Evolutionary conservation across 2,797 vertebrate species (phyloP), one percentile per base, ranked within the genome.

Genomic region (Typhlichthys subterraneus): DNA sequence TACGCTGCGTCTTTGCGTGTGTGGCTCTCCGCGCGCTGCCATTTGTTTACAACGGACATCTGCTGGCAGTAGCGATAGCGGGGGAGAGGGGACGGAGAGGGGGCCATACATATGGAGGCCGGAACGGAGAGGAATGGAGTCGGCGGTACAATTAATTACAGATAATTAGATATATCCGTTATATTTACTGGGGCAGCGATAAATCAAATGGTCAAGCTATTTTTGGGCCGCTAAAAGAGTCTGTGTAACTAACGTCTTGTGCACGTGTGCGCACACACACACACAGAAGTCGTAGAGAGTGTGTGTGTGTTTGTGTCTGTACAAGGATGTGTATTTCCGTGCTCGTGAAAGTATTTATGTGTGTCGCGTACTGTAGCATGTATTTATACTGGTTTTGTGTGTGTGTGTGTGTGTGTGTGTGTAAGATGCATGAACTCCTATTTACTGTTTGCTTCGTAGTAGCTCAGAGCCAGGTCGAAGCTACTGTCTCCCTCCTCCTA

Each of bases 121-220:
- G 60, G 68, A 84, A 80, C 81, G 78, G 45, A 59, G 59, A 88
- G 84, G 81, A 72, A 85, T 66, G 80, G 76, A 88, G 82, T 85
- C 61, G 75, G 64, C 68, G 77, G 82, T 11, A 62, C 79, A 88
- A 92, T 92, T 87, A 82, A 92, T 93, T 90, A 84, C 69, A 78
- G 80, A 87, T 94, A 92, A 92, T 93, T 92, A 93, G 85, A 68
- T 77, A 79, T 76, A 87, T 85, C 80, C 73, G 73, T 87, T 87
- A 81, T 85, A 80, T 86, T 90, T 87, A 88, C 82, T 85, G 80
- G 86, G 83, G 67, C 79, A 74, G 64, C 80, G 15, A 89, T 89
- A 86, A 86, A 89, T 88, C 87, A 90, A 83, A 64, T 11, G 73
- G 77, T 75, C 63, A 69, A 57, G 63, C 71, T 90, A 89, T 89